A percentile compares a stretch with the other conserved stretches of the same genome.
Conservation (phyloP, 2,888 invertebrate species). For the Himalopsyche anomala region DNA sequence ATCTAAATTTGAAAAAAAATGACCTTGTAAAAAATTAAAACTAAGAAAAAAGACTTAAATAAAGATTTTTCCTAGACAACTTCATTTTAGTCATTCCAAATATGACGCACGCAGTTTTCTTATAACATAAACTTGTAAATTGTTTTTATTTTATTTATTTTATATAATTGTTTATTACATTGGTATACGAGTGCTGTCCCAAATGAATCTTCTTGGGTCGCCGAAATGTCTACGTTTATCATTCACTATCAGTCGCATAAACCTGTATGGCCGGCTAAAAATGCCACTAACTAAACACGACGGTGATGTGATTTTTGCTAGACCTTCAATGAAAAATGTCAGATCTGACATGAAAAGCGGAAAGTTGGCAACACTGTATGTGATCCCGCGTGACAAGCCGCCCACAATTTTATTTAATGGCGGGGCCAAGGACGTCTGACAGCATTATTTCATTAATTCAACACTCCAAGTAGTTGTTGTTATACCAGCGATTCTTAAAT, state of each 20-base stretch:
- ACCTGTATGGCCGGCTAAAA: background rate
- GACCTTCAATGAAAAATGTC: slow-evolving; percentile 25
- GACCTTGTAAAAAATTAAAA: too few species aligned
- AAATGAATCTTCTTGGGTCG: background rate
- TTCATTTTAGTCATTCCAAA: too few species aligned
- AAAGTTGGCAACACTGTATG: slow-evolving; percentile 38
- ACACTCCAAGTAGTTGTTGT: slow-evolving; percentile 1
- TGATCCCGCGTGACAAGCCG: slow-evolving; percentile 39
- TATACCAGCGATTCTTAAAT: slow-evolving; percentile 36
- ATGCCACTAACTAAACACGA: background rate
- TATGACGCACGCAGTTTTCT: too few species aligned
- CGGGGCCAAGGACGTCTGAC: slow-evolving; percentile 42
- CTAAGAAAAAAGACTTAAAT: too few species aligned
- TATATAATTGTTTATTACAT: too few species aligned
- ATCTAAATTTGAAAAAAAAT: too few species aligned
- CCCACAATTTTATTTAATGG: slow-evolving; percentile 40
- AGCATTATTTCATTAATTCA: slow-evolving; percentile 41
- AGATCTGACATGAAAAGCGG: slow-evolving; percentile 1
- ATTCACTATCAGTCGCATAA: background rate
- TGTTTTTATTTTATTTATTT: too few species aligned
- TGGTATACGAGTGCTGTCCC: too few species aligned
- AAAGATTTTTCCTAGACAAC: too few species aligned
- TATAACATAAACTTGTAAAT: too few species aligned
- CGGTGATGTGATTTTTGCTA: background rate
- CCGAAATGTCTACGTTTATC: slow-evolving; percentile 24